Base-by-base conservation (phyloP, 2,888 invertebrate species). In the Proisotoma minuta region DNA sequence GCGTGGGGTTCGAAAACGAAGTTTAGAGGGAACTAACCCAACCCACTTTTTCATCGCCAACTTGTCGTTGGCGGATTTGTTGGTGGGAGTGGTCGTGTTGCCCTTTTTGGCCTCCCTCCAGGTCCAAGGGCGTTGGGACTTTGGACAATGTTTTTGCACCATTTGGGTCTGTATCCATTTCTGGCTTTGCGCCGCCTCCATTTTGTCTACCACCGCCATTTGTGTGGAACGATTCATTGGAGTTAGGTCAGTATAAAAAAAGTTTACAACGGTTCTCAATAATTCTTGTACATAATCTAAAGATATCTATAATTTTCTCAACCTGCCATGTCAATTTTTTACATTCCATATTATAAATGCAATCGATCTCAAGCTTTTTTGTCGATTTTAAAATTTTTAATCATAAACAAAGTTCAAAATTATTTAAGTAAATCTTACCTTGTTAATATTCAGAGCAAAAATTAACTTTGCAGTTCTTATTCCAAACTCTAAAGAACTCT, bases 191-290 rank as follows among this genome's bases (percentile, higher is more conserved):
- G 57, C 67, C 3, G 61, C 70, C 3, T 67, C 67, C 3, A 70
- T 70, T 24, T 24, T 68, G 22, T 70, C 70, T 0, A 65, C 67
- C 3, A 63, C 63, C 51, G 67, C 65, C 4, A 60, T 70, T n/a
- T 67, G 65, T 39, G 58, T 70, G 26, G 70, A 70, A 20, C 59
- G 70, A 22, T 70, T 68, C 57, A 58, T 70, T n/a, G 70, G 67
- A 22, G 70, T 70, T 23, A 50, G 60, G 22, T 43, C 15, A 43
- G 43, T 5, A n/a, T n/a, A n/a, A n/a, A n/a, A n/a, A n/a, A n/a
- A n/a, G n/a, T n/a, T n/a, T n/a, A n/a, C n/a, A n/a, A n/a, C n/a
- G n/a, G n/a, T n/a, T n/a, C n/a, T n/a, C n/a, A n/a, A n/a, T n/a
- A n/a, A n/a, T n/a, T n/a, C n/a, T n/a, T n/a, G n/a, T n/a, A n/a